Conservation (phyloP, 2,797 vertebrate genomes). For the Cryptoprocta ferox region DNA sequence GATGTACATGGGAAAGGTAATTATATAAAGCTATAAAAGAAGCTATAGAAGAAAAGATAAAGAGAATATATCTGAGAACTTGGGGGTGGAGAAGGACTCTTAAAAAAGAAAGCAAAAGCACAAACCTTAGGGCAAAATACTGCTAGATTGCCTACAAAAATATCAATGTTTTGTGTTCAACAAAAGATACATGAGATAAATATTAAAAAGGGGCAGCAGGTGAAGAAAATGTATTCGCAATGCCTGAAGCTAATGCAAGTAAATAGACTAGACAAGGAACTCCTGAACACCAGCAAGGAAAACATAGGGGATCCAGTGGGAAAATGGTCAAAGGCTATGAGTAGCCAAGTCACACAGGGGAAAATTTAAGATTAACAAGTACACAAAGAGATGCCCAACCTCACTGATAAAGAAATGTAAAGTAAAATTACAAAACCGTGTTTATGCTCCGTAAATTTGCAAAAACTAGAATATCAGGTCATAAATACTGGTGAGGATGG, state of each 20-base stretch:
- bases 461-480: neutral
- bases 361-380: neutral
- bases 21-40: neutral
- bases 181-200: neutral
- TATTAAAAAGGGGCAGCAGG: neutral
- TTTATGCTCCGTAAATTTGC: neutral
- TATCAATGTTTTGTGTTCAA: neutral
- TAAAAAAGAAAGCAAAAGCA: neutral
- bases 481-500: neutral
- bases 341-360: neutral
- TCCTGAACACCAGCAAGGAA: neutral
- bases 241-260: neutral
- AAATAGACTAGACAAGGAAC: neutral
- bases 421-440: neutral
- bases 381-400: neutral
- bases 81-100: neutral
- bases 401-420: neutral
- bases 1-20: neutral
- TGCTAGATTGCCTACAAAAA: neutral
- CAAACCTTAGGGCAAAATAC: neutral
- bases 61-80: neutral
- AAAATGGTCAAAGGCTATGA: neutral
- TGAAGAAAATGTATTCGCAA: neutral
- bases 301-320: neutral
- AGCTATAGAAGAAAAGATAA: neutral